phyloP scores from a whole-genome alignment of 2,888 invertebrate genomes.

The Poecilobothrus nobilitatus region DNA sequence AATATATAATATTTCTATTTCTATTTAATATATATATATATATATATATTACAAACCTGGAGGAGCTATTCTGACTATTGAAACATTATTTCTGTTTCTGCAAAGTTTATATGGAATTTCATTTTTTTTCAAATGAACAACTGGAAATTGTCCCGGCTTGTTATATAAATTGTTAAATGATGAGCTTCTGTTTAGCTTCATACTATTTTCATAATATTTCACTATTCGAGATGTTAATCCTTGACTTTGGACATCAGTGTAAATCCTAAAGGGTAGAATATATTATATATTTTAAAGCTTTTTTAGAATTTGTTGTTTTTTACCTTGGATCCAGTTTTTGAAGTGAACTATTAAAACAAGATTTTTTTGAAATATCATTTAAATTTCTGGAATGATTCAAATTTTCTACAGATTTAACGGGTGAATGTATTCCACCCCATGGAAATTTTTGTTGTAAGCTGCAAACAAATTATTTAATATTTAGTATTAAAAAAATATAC shows the following conservation, averaged over 20 bases:
- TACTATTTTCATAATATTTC: constrained; percentile 42
- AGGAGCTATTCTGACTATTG: constrained; percentile 38
- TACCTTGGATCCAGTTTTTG: constrained; percentile 37
- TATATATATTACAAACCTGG: constrained; percentile 29
- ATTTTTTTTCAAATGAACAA: constrained; percentile 46
- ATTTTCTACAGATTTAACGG: constrained; percentile 24
- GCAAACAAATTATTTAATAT: not conserved
- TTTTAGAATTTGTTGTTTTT: constrained; percentile 8
- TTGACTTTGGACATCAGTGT: constrained; percentile 48
- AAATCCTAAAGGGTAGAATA: constrained; percentile 28
- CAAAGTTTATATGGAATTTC: constrained; percentile 36
- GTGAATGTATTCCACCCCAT: constrained; percentile 29
- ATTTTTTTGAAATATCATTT: not conserved
- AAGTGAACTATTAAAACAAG: constrained; percentile 16
- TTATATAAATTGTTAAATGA: constrained; percentile 40
- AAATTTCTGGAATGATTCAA: not conserved
- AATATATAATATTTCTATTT: no score
- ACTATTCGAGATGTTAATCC: constrained; percentile 47
- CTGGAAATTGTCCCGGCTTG: constrained; percentile 45
- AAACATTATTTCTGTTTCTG: constrained; percentile 27
- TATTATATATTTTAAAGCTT: not conserved
- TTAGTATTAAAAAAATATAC: not conserved
- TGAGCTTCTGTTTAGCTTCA: constrained; percentile 36
- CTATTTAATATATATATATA: not conserved
- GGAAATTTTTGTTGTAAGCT: constrained; percentile 24